phyloP scores from a whole-genome alignment of 2,113 vertebrate species.

The Ranitomeya imitator region DNA sequence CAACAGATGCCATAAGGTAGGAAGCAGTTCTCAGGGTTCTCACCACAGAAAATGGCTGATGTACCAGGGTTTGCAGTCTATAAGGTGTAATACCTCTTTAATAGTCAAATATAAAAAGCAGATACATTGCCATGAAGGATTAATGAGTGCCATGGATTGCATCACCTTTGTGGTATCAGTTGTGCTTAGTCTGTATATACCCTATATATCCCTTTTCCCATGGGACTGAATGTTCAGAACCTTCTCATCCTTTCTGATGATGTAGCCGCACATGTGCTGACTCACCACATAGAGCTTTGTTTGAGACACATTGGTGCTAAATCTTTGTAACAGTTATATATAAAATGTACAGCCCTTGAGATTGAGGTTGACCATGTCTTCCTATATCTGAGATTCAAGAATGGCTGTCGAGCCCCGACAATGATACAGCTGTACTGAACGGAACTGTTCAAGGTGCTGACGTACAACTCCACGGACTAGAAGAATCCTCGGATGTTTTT shows the following conservation, averaged over 20 bases:
- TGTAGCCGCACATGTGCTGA: neutral
- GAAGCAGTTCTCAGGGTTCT: too few species aligned
- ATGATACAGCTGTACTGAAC: neutral
- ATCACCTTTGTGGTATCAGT: neutral
- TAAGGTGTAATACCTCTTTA: too few species aligned
- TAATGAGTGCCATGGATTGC: neutral
- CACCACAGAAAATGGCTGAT: too few species aligned
- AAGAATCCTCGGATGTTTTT: neutral
- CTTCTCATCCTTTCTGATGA: neutral
- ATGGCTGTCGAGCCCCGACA: neutral
- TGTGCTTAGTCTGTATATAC: neutral
- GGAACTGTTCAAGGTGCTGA: conserved; percentile 18
- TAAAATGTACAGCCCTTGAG: neutral
- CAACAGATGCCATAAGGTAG: too few species aligned
- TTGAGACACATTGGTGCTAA: neutral
- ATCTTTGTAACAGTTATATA: neutral
- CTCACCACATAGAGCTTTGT: neutral
- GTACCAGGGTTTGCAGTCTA: too few species aligned
- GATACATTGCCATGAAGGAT: too few species aligned
- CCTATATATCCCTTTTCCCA: neutral
- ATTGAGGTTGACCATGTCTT: neutral
- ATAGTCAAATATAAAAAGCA: too few species aligned
- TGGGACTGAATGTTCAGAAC: neutral
- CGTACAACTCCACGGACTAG: neutral
- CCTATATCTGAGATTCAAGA: neutral